A percentile compares a stretch with the other conserved stretches of the same genome.
phyloP scores from a whole-genome alignment of 2,888 invertebrate species.

The Cylindroiulus punctatus region DNA sequence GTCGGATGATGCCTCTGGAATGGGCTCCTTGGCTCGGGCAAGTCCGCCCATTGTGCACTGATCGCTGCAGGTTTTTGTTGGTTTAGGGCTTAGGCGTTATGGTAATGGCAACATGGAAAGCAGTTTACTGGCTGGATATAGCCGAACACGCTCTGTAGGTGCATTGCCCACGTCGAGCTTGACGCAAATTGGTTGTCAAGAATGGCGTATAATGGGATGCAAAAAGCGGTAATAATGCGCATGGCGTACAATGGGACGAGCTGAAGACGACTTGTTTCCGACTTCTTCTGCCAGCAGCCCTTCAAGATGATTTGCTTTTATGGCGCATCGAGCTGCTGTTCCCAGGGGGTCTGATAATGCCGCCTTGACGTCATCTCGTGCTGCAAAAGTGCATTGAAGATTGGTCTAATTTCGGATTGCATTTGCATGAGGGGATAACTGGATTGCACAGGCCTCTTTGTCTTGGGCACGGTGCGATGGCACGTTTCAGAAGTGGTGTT shows the following conservation, averaged over 20 bases:
- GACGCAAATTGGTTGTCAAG: slow-evolving; percentile 1
- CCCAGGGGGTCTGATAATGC: not conserved
- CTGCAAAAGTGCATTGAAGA: not conserved
- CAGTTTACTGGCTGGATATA: not conserved
- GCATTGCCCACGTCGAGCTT: not conserved
- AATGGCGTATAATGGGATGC: slow-evolving; percentile 1
- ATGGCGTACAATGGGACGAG: not conserved
- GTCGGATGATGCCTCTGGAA: not conserved
- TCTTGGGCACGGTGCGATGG: not conserved
- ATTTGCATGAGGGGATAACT: not conserved
- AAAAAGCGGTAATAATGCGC: not conserved
- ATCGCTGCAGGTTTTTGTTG: not conserved
- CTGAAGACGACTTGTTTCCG: not conserved
- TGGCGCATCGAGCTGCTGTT: not conserved
- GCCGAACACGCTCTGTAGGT: not conserved
- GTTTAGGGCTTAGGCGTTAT: not conserved
- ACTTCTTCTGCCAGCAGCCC: not conserved
- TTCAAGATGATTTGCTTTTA: not conserved
- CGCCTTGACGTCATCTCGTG: not conserved
- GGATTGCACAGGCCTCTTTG: not conserved
- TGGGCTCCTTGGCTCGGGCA: not conserved
- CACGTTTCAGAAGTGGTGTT: not conserved
- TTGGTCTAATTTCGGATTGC: not conserved
- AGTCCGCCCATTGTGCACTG: not conserved
- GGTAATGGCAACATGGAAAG: not conserved